Evolutionary conservation across 2,888 invertebrate species (phyloP).

Genomic region (Latheticus oryzae): DNA sequence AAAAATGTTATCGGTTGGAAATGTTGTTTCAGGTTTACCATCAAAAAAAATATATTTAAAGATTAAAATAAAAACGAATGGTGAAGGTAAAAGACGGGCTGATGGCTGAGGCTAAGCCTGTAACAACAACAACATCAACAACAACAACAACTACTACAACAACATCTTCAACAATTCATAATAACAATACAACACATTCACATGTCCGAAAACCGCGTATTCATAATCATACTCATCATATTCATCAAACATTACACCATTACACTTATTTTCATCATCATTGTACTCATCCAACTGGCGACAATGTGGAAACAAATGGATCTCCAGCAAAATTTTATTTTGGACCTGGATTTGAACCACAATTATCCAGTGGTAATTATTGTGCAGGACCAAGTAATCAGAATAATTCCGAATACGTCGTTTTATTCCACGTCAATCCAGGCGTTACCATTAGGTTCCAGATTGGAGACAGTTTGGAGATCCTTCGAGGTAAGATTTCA

Average conservation of each 20-base stretch:
- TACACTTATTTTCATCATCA: slow-evolving; percentile 63
- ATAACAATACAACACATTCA: slow-evolving; percentile 34
- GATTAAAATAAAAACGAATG: slow-evolving; percentile 62
- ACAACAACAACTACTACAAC: slow-evolving; percentile 38
- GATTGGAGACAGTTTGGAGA: slow-evolving; percentile 79
- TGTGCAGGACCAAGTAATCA: slow-evolving; percentile 54
- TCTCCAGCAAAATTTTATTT: slow-evolving; percentile 71
- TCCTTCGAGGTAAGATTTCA: slow-evolving; percentile 75
- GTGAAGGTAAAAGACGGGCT: slow-evolving; percentile 65
- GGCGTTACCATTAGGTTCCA: slow-evolving; percentile 83
- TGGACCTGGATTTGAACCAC: slow-evolving; percentile 71
- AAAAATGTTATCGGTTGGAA: too few relatives aligned
- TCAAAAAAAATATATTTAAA: slow-evolving; percentile 21
- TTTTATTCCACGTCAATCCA: slow-evolving; percentile 80
- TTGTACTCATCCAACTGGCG: slow-evolving; percentile 68
- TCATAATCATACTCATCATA: slow-evolving; percentile 67
- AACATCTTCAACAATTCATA: slow-evolving; percentile 25
- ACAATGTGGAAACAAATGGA: slow-evolving; percentile 64
- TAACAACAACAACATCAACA: slow-evolving; percentile 46
- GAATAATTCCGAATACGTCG: slow-evolving; percentile 70
- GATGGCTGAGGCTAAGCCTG: slow-evolving; percentile 60
- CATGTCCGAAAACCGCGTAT: slow-evolving; percentile 54
- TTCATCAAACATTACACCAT: slow-evolving; percentile 65
- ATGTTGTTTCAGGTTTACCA: slow-evolving; percentile 38
- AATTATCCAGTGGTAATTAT: slow-evolving; percentile 51